These are phyloP conservation scores for Sarcophaga rosellei DNA, from an alignment of 2,888 invertebrate genomes.

Conservation along the genomic window DNA sequence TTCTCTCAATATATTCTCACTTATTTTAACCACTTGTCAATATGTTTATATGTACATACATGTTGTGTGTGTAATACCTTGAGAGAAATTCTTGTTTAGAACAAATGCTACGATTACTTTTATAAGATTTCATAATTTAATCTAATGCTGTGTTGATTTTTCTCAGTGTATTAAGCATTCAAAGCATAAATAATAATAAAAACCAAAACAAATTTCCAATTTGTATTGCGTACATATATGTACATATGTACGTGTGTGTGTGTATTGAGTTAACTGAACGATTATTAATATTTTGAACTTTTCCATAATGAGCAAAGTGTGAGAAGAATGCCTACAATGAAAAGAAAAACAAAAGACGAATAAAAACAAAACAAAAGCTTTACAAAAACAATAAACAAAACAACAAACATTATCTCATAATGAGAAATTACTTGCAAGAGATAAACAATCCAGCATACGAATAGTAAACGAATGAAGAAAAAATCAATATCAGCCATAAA, in stretches of 20 bases:
- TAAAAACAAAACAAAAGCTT: neutral
- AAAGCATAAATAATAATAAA: neutral
- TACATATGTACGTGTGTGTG: neutral
- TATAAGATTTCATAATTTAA: too few species aligned
- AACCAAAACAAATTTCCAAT: too few species aligned
- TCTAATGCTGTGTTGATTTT: neutral
- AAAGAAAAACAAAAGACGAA: slow-evolving; percentile 3
- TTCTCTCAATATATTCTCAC: too few species aligned
- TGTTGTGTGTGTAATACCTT: too few species aligned
- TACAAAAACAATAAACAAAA: slow-evolving; percentile 9
- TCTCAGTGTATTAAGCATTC: neutral
- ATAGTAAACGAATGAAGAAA: too few species aligned
- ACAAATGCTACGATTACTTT: too few species aligned
- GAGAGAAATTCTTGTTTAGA: too few species aligned
- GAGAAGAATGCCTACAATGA: slow-evolving; percentile 23
- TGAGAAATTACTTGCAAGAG: too few species aligned
- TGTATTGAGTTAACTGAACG: slow-evolving; percentile 3
- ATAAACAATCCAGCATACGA: too few species aligned
- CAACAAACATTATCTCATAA: neutral
- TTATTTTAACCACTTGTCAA: too few species aligned
- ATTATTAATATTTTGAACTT: slow-evolving; percentile 36
- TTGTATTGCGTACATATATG: neutral
- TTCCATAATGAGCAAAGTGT: slow-evolving; percentile 35
- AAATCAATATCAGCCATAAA: too few species aligned
- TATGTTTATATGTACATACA: too few species aligned